Conservation (phyloP, 2,888 invertebrate species). For the Odontocolon sp. region DNA sequence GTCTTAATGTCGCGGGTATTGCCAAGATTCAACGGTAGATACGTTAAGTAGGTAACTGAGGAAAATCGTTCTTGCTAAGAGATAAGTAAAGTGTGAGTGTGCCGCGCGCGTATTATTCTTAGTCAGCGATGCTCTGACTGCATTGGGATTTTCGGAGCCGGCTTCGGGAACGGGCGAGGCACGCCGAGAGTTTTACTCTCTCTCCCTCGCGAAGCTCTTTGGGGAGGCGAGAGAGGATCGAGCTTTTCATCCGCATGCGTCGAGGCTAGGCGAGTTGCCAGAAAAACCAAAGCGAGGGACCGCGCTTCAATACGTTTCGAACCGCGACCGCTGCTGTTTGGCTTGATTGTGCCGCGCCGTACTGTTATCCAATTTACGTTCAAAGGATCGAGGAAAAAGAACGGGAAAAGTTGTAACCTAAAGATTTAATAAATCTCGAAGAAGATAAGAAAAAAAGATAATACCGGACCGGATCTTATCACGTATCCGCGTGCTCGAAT, state of each 20-base stretch:
- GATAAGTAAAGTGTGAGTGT: slow-evolving; percentile 32
- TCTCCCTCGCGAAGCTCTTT: slow-evolving; percentile 27
- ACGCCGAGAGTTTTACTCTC: slow-evolving; percentile 45
- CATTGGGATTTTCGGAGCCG: slow-evolving; percentile 63
- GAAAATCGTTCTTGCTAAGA: slow-evolving; percentile 34
- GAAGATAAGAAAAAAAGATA: background rate
- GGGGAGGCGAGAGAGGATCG: slow-evolving; percentile 18
- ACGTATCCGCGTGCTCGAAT: slow-evolving; percentile 45
- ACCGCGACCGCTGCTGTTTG: slow-evolving; percentile 82
- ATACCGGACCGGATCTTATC: slow-evolving; percentile 31
- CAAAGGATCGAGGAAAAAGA: background rate
- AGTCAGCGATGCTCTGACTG: slow-evolving; percentile 65
- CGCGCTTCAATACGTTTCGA: slow-evolving; percentile 79
- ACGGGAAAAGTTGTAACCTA: background rate
- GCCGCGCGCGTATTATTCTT: slow-evolving; percentile 73
- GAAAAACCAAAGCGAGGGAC: slow-evolving; percentile 63
- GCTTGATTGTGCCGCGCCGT: slow-evolving; percentile 82
- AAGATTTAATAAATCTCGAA: background rate
- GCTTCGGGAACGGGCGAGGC: slow-evolving; percentile 61
- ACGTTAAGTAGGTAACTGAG: background rate
- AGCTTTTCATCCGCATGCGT: slow-evolving; percentile 75
- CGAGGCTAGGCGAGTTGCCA: slow-evolving; percentile 74
- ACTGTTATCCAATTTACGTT: slow-evolving; percentile 69
- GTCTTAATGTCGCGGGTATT: too few relatives aligned
- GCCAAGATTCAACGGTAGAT: too few relatives aligned